Conservation (phyloP, 2,113 vertebrate genomes). For the Egretta garzetta region DNA sequence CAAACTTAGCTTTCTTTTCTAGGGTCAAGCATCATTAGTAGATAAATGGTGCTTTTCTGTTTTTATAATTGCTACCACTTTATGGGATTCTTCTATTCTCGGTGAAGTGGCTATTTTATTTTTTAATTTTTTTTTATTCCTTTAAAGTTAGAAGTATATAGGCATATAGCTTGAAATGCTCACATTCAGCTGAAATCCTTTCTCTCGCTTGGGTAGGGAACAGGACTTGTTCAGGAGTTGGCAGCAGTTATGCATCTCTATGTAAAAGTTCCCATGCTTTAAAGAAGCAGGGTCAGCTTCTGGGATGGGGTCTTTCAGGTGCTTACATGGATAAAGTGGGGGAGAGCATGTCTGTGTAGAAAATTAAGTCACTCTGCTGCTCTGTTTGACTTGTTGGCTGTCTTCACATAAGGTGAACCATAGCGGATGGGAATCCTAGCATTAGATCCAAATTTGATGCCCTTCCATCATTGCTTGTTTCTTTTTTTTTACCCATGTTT, state of each 20-base stretch:
- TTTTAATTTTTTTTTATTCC: background rate
- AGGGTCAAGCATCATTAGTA: background rate
- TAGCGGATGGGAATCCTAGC: background rate
- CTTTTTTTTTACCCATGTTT: background rate
- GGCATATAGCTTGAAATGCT: background rate
- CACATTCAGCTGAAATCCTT: background rate
- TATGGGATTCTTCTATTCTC: background rate
- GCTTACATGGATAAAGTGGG: background rate
- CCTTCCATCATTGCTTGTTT: background rate
- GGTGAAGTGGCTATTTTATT: background rate
- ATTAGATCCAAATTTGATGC: background rate
- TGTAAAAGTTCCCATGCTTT: background rate
- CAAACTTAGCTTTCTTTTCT: background rate
- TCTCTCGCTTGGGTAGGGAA: background rate
- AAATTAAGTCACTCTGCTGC: background rate
- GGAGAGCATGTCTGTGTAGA: accelerated
- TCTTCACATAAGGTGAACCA: background rate
- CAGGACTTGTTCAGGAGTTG: background rate
- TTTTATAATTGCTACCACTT: background rate
- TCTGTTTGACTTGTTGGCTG: background rate
- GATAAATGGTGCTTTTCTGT: background rate
- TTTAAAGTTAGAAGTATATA: background rate
- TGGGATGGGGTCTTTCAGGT: background rate
- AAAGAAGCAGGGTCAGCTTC: background rate
- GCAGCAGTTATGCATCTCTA: background rate